Conservation (phyloP, 2,888 invertebrate species). For the Thera britannica region DNA sequence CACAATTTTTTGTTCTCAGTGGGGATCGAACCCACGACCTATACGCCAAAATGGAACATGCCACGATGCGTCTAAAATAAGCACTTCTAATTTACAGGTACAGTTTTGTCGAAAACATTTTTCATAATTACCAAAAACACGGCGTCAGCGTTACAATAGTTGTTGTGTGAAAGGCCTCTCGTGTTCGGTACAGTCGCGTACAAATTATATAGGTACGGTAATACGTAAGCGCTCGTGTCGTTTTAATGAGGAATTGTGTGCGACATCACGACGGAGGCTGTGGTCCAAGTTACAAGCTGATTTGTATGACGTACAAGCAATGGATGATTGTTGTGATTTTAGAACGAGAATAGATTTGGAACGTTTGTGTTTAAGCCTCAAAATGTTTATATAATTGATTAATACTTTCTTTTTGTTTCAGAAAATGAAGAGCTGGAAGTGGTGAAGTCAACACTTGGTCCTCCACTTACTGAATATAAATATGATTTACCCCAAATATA, state of each 20-base stretch:
- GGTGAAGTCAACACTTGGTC: too few relatives aligned
- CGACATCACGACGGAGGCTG: slow-evolving; percentile 62
- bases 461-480: too few relatives aligned
- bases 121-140: slow-evolving; percentile 24
- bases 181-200: slow-evolving; percentile 32
- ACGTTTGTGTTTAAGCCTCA: too few relatives aligned
- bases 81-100: slow-evolving; percentile 22
- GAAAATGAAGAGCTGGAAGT: neutral
- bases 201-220: slow-evolving; percentile 59
- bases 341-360: neutral
- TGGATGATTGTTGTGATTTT: neutral
- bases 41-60: slow-evolving; percentile 16
- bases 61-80: slow-evolving; percentile 18
- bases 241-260: slow-evolving; percentile 80
- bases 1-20: too few relatives aligned
- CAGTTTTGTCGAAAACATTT: slow-evolving; percentile 24
- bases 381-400: too few relatives aligned
- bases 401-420: neutral
- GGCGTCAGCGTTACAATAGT: slow-evolving; percentile 28
- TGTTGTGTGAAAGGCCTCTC: slow-evolving; percentile 22
- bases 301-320: neutral
- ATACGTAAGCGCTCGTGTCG: slow-evolving; percentile 52
- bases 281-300: slow-evolving; percentile 35
- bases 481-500: too few relatives aligned
- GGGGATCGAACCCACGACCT: neutral